These are phyloP conservation scores for Andrena cerasifolii DNA, from an alignment of 1,140 invertebrate species.

Conservation along the genomic window DNA sequence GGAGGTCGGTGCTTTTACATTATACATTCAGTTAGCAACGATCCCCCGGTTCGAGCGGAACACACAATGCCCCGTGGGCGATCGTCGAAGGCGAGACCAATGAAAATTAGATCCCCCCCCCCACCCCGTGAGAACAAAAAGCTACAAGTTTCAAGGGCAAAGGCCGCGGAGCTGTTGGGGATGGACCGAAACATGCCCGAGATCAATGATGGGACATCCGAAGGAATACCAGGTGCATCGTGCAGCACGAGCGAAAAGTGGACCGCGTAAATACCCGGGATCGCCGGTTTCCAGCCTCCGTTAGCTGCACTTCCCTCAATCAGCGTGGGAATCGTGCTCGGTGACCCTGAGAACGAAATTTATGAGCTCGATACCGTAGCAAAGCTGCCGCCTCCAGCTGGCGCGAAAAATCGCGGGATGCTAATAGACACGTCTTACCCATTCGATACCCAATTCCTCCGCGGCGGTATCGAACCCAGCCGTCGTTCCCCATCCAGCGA, in stretches of 20 bases:
- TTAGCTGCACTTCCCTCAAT: constrained; percentile 55
- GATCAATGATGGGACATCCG: constrained; percentile 11
- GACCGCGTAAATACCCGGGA: constrained; percentile 59
- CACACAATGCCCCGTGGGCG: constrained; percentile 5
- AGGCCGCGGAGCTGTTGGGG: constrained; percentile 22
- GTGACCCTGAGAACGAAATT: constrained; percentile 54
- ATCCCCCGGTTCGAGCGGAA: background rate
- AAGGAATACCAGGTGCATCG: constrained; percentile 46
- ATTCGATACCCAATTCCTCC: background rate
- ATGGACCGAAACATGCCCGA: background rate
- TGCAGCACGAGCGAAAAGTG: constrained; percentile 62
- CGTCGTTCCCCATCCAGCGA: background rate
- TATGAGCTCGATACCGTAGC: constrained; percentile 30
- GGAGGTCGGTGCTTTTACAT: constrained; percentile 32
- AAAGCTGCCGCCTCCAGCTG: background rate
- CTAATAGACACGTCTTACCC: constrained; percentile 4
- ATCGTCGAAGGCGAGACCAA: constrained; percentile 7
- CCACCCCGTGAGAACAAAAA: constrained; percentile 8
- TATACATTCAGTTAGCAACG: constrained; percentile 42
- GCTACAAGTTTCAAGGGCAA: background rate
- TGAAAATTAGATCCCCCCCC: constrained; percentile 51
- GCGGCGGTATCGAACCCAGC: too few relatives aligned
- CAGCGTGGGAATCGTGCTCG: constrained; percentile 56
- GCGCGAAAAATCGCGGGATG: constrained; percentile 7
- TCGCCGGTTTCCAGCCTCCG: constrained; percentile 55